phyloP scores from a whole-genome alignment of 23 tunicate genomes.

The Ciona savignyi region DNA sequence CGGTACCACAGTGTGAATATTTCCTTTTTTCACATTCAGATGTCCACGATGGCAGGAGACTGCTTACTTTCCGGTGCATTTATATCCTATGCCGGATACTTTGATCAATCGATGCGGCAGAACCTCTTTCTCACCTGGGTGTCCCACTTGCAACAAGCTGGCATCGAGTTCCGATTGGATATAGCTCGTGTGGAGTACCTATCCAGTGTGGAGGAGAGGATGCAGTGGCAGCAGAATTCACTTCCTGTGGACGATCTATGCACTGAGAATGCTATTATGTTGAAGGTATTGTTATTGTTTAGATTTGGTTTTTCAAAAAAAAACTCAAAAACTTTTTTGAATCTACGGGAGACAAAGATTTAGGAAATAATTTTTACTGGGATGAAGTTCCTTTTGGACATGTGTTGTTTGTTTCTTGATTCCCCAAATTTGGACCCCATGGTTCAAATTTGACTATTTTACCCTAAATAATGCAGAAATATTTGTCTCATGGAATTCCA shows the following conservation, averaged over 20 bases:
- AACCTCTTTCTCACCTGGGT: slow-evolving; percentile 77
- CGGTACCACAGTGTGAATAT: no score
- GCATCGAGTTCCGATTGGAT: slow-evolving; percentile 77
- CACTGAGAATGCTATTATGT: slow-evolving; percentile 96
- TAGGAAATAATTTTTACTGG: no score
- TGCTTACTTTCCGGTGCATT: slow-evolving; percentile 87
- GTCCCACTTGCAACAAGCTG: slow-evolving; percentile 73
- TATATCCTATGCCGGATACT: slow-evolving; percentile 96
- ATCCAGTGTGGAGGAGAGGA: slow-evolving; percentile 90
- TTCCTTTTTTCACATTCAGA: no score
- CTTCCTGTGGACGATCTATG: slow-evolving; percentile 97
- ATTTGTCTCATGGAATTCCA: no score
- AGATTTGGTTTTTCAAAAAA: no score
- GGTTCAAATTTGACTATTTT: no score
- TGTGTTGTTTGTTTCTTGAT: no score
- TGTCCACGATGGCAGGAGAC: slow-evolving; percentile 98
- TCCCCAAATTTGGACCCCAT: no score
- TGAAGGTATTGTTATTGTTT: slow-evolving; percentile 69
- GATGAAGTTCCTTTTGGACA: no score
- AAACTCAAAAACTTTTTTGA: no score
- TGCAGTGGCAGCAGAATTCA: slow-evolving; percentile 92
- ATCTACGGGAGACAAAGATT: no score
- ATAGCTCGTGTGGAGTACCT: slow-evolving; percentile 86
- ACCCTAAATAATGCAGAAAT: no score
- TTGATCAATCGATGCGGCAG: slow-evolving; percentile 93